Conservation (phyloP, 2,113 vertebrate genomes). For the Marmota monax region DNA sequence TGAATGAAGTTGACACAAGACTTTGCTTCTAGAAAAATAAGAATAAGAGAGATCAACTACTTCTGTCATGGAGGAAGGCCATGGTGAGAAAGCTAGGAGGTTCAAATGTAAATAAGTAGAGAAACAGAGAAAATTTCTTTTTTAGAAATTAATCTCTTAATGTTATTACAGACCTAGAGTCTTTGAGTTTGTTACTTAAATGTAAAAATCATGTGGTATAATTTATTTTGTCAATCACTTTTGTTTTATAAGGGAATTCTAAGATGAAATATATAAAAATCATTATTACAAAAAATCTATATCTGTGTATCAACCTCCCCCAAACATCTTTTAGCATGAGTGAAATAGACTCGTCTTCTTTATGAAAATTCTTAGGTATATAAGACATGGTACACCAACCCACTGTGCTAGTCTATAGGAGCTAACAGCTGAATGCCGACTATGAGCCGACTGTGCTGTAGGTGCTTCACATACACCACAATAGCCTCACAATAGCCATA, state of each 20-base stretch:
- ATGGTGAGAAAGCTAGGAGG: not conserved
- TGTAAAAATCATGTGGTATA: not conserved
- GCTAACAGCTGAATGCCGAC: not conserved
- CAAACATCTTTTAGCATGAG: not conserved
- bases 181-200: conserved; percentile 25
- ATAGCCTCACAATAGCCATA: not conserved
- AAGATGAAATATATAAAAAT: conserved; percentile 46
- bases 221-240: not conserved
- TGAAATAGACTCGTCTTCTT: not conserved
- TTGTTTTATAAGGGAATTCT: conserved; percentile 20
- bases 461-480: no score
- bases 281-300: not conserved
- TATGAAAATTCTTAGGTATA: not conserved
- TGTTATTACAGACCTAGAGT: not conserved
- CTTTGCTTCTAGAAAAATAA: not conserved
- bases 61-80: not conserved
- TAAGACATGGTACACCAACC: not conserved
- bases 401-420: not conserved
- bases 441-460: not conserved
- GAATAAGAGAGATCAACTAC: not conserved
- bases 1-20: not conserved
- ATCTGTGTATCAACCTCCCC: not conserved
- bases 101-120: not conserved
- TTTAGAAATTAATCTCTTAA: not conserved
- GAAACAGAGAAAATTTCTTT: not conserved